Base-by-base conservation (phyloP, 1,140 invertebrate genomes). In the Pseudomyrmex concolor region DNA sequence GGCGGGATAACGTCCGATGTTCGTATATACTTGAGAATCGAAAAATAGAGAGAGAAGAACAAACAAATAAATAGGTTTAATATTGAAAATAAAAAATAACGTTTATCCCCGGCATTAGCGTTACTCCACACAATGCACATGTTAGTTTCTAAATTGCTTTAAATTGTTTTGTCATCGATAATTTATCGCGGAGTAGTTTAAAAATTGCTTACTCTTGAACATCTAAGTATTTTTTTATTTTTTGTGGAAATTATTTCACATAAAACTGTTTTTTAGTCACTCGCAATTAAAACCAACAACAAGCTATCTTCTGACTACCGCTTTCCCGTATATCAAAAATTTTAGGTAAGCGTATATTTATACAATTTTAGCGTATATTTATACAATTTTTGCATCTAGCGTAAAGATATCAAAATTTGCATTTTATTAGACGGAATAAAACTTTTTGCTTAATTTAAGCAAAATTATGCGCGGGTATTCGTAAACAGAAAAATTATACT, bases 401-500 rank as follows among this genome's bases (percentile, higher is more conserved):
- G 13, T 22, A 22, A 45, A 12, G 45, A 15, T 43, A 13, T 19
- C 17, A 10, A 1, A 73, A 54, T 67, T 67, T 45, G 13, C 1
- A 43, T 45, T 55, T 22, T 57, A n/a, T 45, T 10, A 3, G 13
- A 13, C 12, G n/a, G 1, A 3, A 54, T 0, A 43, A 17, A 19
- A n/a, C 5, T 60, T 74, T 1, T 15, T 43, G 8, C 19, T 54
- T 55, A 0, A 55, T 45, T 77, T 55, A 66, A 54, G 7, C 1
- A 19, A 55, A 68, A 45, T 78, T 78, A 54, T 13, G 10, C 51
- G 10, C 10, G 8, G 13, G 17, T 22, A 13, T 55, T 15, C 43
- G 13, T 7, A 57, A 59, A 48, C 1, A 17, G 51, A 59, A 67
- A 67, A 78, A 70, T 57, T 59, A 25, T 78, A 34, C 34, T 68